Base-by-base conservation (phyloP, 2,797 vertebrate genomes). In the Melanotaenia boesemani region DNA sequence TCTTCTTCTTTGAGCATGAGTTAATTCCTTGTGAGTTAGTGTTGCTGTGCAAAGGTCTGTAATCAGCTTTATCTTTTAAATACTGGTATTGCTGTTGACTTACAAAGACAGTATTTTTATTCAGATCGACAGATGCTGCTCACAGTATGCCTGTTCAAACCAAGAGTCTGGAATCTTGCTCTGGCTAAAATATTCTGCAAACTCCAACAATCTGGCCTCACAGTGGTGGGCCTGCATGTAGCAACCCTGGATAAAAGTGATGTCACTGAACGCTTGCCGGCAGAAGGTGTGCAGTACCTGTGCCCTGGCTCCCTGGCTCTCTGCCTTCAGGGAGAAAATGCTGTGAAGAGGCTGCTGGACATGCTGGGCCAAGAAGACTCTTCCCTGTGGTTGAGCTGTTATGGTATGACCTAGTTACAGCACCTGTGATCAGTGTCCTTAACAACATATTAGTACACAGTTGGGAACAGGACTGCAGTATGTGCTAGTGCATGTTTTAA, bases 1-100 rank as follows among this genome's bases (percentile, higher is more conserved):
- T 95, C 34, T 91, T 95, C 85, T 95, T 95, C 86, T 90, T 89
- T n/a, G 77, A 94, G 74, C 69, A 28, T 0, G 93, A 95, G 24
- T 68, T 95, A 18, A 82, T 90, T 18, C 61, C 89, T 16, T 91
- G 93, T 93, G 86, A 82, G 65, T 68, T 68, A 66, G 7, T n/a
- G 20, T 15, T 2, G 22, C 1, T 52, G 6, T 37, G 15, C 39
- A 67, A 52, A 71, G 2, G 39, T 8, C 22, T 69, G 8, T 20
- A 41, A n/a, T 70, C 1, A 72, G 11, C 6, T 8, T 8, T 52
- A n/a, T 16, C 34, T 2, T n/a, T 56, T 2, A 32, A 6, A 52
- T 37, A 15, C 50, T 52, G 50, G 11, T 26, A 55, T 13, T 28
- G 22, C 12, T 5, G 20, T n/a, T 22, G 30, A 59, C 15, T 39